Evolutionary conservation across 2,797 vertebrate genomes (phyloP), one percentile per base, ranked within the genome.

Genomic region (Hirundo rustica): DNA sequence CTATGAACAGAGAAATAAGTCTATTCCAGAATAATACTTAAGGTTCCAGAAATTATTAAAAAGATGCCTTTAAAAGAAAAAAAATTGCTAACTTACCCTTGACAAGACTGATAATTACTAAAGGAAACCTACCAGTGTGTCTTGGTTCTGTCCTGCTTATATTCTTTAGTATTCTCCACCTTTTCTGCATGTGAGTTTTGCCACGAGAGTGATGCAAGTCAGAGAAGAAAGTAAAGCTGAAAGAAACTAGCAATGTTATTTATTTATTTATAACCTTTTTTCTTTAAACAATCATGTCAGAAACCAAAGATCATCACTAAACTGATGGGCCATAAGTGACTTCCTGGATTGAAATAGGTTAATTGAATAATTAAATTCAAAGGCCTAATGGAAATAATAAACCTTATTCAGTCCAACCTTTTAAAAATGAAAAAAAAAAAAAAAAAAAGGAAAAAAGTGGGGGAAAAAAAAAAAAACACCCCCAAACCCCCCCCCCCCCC

Each of bases 311-410:
- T 10, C 19, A 96, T 85, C 55, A 57, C 78, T 94, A 95, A 97
- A 96, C 95, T 97, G 96, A 96, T 97, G 85, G 85, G 77, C 82
- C 71, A 64, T 91, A 91, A 95, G 54, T 96, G 73, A 95, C 86
- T 96, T 97, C 92, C 54, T 87, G 30, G 29, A 95, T 17, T 95
- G 79, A 96, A 97, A 58, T 60, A 92, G 62, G 73, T 88, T 98
- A 95, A 97, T 92, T 96, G 91, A 97, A 96, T 96, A 97, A 97
- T 97, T 89, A 97, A 94, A 97, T 94, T 96, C 91, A 82, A 93
- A 90, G 54, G 50, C 34, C 53, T 97, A 96, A 97, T 96, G 90
- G 92, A 97, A 96, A 97, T 89, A 96, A 96, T 96, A 97, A 98
- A 91, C 36, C 83, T 94, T 91, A 93, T 85, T 93, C 93, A 94